Evolutionary conservation across 1,140 invertebrate genomes (phyloP), one percentile per base, ranked within the genome.

Genomic region (Achroia grisella): DNA sequence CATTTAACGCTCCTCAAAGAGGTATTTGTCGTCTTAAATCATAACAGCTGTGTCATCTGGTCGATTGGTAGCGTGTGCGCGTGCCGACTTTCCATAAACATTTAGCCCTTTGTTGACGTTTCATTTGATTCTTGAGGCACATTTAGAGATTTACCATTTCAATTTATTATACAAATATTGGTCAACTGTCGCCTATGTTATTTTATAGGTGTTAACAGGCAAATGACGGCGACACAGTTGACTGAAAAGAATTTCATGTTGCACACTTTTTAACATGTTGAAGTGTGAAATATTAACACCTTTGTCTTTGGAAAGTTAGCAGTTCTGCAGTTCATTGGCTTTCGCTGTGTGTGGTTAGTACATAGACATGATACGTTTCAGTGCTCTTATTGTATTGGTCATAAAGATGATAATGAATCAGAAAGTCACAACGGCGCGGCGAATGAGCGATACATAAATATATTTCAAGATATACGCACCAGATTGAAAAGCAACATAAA

Each of bases 71-170:
- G 41, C 39, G 17, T 51, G 35, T 43, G 44, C 56, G 47, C 62
- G 52, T 60, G 62, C 54, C 53, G 44, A 45, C 66, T 71, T 61
- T 65, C 63, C 57, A 63, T 60, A 69, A 68, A 68, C 64, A 69
- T 46, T 54, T 50, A 45, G 35, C 43, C 48, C 52, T 60, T 59
- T 68, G 51, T 59, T 44, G 45, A 11, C 14, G 12, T 37, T 39
- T 34, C 35, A 29, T 45, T 52, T 35, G 17, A 42, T 56, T 56
- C 54, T 48, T 6, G 47, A 46, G 17, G 60, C 50, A 48, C 56
- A 57, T 62, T 62, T 58, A 57, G 39, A 51, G 50, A 61, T 74
- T 70, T 64, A 76, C 69, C 66, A 67, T 75, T 76, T 72, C 71
- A 59, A 74, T 71, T 62, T 54, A 46, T 58, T 54, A 53, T 56